Conservation (phyloP, 2,888 invertebrate species). For the Mallateleia sp. region DNA sequence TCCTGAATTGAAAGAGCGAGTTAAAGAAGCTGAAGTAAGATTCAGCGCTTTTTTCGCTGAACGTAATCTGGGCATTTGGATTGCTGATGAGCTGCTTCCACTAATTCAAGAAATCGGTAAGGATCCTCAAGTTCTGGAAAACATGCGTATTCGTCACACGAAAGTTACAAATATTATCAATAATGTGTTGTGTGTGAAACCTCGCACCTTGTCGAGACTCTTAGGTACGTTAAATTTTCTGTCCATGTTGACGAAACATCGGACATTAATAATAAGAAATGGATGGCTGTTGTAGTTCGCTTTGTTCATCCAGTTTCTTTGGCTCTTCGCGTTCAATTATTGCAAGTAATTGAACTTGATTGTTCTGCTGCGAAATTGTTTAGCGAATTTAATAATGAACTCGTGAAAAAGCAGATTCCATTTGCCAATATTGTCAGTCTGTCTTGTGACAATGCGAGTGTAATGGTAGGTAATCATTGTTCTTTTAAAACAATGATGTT, state of each 20-base stretch:
- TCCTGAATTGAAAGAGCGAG: neutral
- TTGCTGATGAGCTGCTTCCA: conserved; percentile 3
- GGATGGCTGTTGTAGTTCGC: conserved; percentile 24
- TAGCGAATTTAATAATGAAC: neutral
- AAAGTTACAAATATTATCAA: conserved; percentile 23
- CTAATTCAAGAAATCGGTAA: conserved; percentile 24
- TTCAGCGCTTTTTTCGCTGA: conserved; percentile 34
- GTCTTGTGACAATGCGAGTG: conserved; percentile 10
- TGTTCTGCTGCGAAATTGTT: conserved; percentile 15
- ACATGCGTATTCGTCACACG: neutral
- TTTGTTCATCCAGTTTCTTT: conserved; percentile 13
- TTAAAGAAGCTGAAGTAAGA: neutral
- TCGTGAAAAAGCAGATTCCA: conserved; percentile 26
- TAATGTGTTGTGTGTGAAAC: conserved; percentile 34
- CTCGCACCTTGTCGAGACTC: neutral
- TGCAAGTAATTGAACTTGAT: conserved; percentile 20
- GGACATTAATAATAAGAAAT: conserved; percentile 29
- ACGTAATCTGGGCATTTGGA: neutral
- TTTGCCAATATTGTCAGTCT: conserved; percentile 8
- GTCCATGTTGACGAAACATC: conserved; percentile 50
- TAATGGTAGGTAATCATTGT: neutral
- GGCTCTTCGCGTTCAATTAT: neutral
- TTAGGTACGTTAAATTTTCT: conserved; percentile 25
- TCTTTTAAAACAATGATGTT: neutral
- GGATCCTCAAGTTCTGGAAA: conserved; percentile 13